phyloP scores from a whole-genome alignment of 1,140 invertebrate species.

The Drosophila paulistorum region DNA sequence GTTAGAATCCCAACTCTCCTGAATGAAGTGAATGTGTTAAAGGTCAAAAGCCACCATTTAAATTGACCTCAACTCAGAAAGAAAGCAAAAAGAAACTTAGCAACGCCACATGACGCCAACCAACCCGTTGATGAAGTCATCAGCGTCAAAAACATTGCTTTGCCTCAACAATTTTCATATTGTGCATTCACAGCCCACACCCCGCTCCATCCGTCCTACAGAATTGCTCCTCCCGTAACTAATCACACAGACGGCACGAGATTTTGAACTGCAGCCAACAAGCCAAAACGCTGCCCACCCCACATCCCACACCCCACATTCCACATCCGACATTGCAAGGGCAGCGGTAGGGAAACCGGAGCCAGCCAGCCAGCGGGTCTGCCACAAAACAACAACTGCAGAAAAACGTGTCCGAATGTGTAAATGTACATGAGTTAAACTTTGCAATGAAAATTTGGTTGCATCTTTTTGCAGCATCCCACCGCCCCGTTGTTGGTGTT shows the following conservation, averaged over 20 bases:
- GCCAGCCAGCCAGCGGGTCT: constrained; percentile 20
- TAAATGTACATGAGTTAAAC: constrained; percentile 41
- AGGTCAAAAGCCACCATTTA: constrained; percentile 27
- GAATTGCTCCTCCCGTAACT: not conserved
- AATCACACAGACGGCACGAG: constrained; percentile 22
- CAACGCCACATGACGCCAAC: constrained; percentile 50
- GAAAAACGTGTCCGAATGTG: constrained; percentile 7
- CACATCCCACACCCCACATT: not conserved
- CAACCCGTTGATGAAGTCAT: constrained; percentile 63
- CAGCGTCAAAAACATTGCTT: constrained; percentile 30
- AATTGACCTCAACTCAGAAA: constrained; percentile 11
- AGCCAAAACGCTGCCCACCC: constrained; percentile 3
- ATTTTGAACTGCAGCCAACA: constrained; percentile 43
- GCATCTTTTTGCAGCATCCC: constrained; percentile 13
- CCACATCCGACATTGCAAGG: not conserved
- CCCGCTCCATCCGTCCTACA: not conserved
- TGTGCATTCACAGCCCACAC: constrained; percentile 7
- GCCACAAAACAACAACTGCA: constrained; percentile 21
- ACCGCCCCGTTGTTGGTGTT: constrained; percentile 10
- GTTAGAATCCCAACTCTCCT: not conserved
- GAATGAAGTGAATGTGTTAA: constrained; percentile 1
- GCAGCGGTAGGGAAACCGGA: not conserved
- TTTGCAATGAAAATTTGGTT: constrained; percentile 38
- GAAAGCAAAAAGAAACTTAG: constrained; percentile 1
- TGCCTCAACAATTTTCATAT: constrained; percentile 39